Evolutionary conservation across 2,797 vertebrate genomes (phyloP).

Genomic region (Hyperoplus immaculatus): DNA sequence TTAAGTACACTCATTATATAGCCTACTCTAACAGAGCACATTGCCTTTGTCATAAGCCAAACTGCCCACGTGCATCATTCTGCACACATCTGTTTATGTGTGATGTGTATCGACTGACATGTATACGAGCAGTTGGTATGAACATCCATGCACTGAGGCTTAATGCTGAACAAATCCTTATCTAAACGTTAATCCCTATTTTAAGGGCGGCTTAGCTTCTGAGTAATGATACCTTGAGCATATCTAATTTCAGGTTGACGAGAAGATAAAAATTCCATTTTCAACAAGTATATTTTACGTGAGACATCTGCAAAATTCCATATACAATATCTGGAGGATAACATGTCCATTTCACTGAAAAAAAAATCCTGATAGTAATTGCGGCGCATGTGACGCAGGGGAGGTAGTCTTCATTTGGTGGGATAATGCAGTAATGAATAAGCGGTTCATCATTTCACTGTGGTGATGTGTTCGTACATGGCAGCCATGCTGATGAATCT

Average conservation of each 20-base stretch:
- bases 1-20: not conserved
- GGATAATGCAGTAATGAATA: slow-evolving; percentile 35
- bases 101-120: slow-evolving; percentile 29
- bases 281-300: slow-evolving; percentile 20
- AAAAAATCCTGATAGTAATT: slow-evolving; percentile 41
- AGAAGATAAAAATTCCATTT: slow-evolving; percentile 32
- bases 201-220: slow-evolving; percentile 64
- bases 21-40: not conserved
- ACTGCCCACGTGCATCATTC: not conserved
- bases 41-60: not conserved
- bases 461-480: slow-evolving; percentile 41
- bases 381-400: not conserved
- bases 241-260: slow-evolving; percentile 36
- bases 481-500: slow-evolving; percentile 64
- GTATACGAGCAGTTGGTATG: slow-evolving; percentile 35
- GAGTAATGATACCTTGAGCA: slow-evolving; percentile 55
- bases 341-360: not conserved
- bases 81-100: slow-evolving; percentile 20
- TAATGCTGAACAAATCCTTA: slow-evolving; percentile 69
- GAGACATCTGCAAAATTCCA: slow-evolving; percentile 16
- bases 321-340: not conserved
- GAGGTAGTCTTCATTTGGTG: slow-evolving; percentile 26
- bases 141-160: slow-evolving; percentile 59
- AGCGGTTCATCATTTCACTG: slow-evolving; percentile 25
- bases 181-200: slow-evolving; percentile 70